Base-by-base conservation (phyloP, 2,888 invertebrate species). In the Dyspetes luteomarginatus region DNA sequence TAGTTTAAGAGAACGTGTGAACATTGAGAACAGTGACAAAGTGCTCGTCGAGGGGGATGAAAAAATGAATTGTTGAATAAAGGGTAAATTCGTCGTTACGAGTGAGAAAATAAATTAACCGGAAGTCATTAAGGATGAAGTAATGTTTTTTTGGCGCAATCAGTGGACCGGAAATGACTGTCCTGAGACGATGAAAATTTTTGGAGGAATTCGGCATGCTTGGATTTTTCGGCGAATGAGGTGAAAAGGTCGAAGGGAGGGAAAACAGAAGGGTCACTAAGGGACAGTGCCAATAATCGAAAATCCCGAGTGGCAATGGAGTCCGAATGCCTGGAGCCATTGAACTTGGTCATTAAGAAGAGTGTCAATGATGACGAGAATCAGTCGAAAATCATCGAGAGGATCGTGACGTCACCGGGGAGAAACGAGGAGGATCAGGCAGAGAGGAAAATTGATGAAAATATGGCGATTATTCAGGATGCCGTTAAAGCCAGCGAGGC, bases 321-420 rank as follows among this genome's bases (percentile, higher is more conserved):
- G 91, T 89, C 92, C 89, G 91, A 92, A 86, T 92, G 89, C 78
- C 85, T 89, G 86, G 91, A 92, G 82, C 93, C 94, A 92, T 92
- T 94, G 92, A 94, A 94, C 92, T 91, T 93, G 87, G 93, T 93
- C 85, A 93, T 93, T 81, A 93, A 92, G 87, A 93, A 93, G 87
- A 86, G 90, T 85, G 84, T 78, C 36, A 80, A 78, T 60, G 81
- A 72, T 45, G 75, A 68, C 36, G 81, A 83, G 62, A 58, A 83
- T 64, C 65, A 30, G 50, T 26, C 79, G 4, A 78, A 24, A 22
- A 67, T 58, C 24, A 82, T 78, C 78, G 83, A 84, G 65, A 84
- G 80, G 15, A 85, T 86, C 30, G 80, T 82, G 52, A 82, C 75
- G 15, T 55, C 50, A 4, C 81, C 68, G 36, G 82, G 81, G 80